Percentiles rank a stretch among this genome's conserved stretches.
phyloP scores from a whole-genome alignment of 92 coral and sea anemone genomes.

The Palythoa caribaeorum region DNA sequence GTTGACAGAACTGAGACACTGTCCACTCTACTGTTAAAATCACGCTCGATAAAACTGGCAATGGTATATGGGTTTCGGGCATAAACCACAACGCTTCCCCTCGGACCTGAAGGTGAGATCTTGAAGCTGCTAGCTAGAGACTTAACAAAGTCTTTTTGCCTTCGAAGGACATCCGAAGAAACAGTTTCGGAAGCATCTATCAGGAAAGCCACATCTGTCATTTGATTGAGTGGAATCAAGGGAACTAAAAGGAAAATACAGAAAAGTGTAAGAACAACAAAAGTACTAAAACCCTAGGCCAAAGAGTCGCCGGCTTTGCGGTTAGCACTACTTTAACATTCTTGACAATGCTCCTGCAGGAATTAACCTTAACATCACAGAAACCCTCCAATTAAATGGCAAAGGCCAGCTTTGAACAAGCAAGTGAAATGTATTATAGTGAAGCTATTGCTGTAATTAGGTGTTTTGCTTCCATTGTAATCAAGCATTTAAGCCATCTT shows the following conservation, averaged over 20 bases:
- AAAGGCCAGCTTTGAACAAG: no score
- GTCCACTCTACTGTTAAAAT: slow-evolving; percentile 60
- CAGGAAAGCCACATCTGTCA: slow-evolving; percentile 77
- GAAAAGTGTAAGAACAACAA: no score
- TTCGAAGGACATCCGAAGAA: slow-evolving; percentile 61
- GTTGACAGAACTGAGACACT: slow-evolving; percentile 47
- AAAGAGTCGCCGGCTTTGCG: no score
- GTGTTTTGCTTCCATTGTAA: no score
- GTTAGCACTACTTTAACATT: no score
- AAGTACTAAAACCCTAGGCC: no score
- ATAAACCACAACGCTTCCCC: slow-evolving; percentile 72
- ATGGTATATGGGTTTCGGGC: slow-evolving; percentile 61
- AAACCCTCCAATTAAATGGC: no score
- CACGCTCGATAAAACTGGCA: slow-evolving; percentile 56
- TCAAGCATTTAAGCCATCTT: no score
- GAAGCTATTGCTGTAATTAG: no score
- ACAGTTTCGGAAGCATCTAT: slow-evolving; percentile 81
- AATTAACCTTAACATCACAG: no score
- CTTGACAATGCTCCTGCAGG: no score
- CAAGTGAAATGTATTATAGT: no score
- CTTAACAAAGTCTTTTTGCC: slow-evolving; percentile 82
- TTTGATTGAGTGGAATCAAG: slow-evolving; percentile 40
- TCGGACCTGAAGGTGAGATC: slow-evolving; percentile 60
- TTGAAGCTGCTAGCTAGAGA: slow-evolving; percentile 70
- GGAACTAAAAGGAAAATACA: slow-evolving; percentile 54